Conservation (phyloP, 2,113 vertebrate genomes). For the Oreochromis aureus region DNA sequence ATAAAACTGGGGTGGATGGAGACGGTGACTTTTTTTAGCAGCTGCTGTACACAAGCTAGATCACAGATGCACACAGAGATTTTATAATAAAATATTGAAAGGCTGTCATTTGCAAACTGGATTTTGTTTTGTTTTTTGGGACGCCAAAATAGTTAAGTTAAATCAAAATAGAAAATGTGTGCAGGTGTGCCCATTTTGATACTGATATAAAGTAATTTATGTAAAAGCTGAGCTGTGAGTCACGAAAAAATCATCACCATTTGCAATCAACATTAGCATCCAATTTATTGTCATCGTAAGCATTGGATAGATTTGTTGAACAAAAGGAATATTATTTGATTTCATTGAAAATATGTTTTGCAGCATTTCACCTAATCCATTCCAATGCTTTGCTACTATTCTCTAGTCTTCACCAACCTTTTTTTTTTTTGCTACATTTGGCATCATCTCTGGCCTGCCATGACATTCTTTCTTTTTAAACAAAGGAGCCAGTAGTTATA, state of each 20-base stretch:
- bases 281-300: background rate
- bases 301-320: background rate
- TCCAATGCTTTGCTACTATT: background rate
- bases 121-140: background rate
- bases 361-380: background rate
- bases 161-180: background rate
- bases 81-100: background rate
- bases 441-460: background rate
- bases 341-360: background rate
- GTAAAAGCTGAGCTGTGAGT: background rate
- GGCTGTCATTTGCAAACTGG: background rate
- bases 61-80: background rate
- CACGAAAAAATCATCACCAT: background rate
- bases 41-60: background rate
- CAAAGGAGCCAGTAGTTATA: background rate
- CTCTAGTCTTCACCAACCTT: accelerated
- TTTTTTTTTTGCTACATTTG: background rate
- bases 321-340: background rate
- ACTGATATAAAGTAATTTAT: background rate
- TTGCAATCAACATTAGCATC: background rate
- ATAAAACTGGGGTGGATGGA: conserved; percentile 32
- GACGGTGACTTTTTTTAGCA: conserved; percentile 13
- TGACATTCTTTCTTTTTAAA: background rate
- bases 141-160: background rate
- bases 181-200: background rate